Evolutionary conservation across 2,888 invertebrate species (phyloP).

Genomic region (Polylopha cassiicola): DNA sequence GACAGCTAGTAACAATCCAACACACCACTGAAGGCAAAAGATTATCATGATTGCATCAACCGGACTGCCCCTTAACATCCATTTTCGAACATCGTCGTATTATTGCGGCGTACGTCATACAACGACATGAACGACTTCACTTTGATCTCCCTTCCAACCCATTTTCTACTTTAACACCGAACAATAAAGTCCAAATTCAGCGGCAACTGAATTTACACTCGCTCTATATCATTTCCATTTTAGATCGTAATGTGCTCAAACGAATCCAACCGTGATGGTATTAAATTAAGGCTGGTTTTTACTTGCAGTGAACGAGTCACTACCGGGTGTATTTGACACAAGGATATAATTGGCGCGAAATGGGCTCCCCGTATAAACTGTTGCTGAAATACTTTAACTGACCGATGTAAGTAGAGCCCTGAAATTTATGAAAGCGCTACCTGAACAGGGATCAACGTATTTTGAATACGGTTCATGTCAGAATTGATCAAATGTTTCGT

Average conservation of each 20-base stretch:
- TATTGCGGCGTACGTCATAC: slow-evolving; percentile 64
- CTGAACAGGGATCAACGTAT: neutral
- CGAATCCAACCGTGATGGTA: slow-evolving; percentile 28
- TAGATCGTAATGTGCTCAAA: slow-evolving; percentile 12
- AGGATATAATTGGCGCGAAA: slow-evolving; percentile 70
- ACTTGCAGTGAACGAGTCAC: slow-evolving; percentile 26
- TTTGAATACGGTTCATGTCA: too few species aligned
- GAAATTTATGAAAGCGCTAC: neutral
- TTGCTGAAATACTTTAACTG: slow-evolving; percentile 34
- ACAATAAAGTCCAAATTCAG: slow-evolving; percentile 40
- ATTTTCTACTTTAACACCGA: slow-evolving; percentile 35
- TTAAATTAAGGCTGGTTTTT: slow-evolving; percentile 32
- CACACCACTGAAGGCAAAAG: too few species aligned
- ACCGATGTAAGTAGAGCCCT: slow-evolving; percentile 5
- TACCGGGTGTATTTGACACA: slow-evolving; percentile 61
- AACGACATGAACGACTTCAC: slow-evolving; percentile 47
- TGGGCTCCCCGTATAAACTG: slow-evolving; percentile 58
- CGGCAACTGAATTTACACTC: slow-evolving; percentile 34
- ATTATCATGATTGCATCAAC: too few species aligned
- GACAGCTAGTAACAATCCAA: too few species aligned
- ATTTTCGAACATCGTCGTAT: slow-evolving; percentile 58
- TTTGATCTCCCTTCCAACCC: slow-evolving; percentile 52
- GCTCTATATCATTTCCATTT: slow-evolving; percentile 45
- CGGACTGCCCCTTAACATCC: slow-evolving; percentile 49
- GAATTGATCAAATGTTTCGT: too few species aligned